Base-by-base conservation (phyloP, 1,140 invertebrate genomes). In the Apis dorsata region DNA sequence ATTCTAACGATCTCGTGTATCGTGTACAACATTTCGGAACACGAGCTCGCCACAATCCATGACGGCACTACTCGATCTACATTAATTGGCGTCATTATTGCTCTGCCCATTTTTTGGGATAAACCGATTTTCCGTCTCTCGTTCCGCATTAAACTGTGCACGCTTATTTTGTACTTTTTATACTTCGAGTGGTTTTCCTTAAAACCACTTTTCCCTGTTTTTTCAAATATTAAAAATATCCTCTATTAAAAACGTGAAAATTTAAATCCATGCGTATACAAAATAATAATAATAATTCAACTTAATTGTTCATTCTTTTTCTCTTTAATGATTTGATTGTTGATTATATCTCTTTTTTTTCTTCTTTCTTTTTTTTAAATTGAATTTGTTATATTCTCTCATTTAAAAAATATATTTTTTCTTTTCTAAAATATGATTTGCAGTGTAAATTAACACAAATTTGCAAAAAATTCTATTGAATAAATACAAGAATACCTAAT, bases 81-180 rank as follows among this genome's bases (percentile, higher is more conserved):
- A 55, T 68, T 79, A 78, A 83, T 83, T 83, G 75, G 81, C 81
- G 55, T 79, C 81, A 79, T 82, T 82, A 77, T 34, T 49, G 80
- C 44, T 24, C 55, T 60, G 55, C n/a, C 63, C 73, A 82, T 79
- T 83, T 83, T 83, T 71, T 57, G 49, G 34, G 15, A 59, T 79
- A 71, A 63, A 72, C 51, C 34, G 81, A 53, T 78, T 83, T 66
- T n/a, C 28, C 59, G n/a, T 55, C 59, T 59, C 59, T 49, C 51
- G 34, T 51, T 51, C 19, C 10, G 34, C 51, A 49, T 79, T 70
- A 68, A 9, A n/a, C 24, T 12, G 8, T 53, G 17, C 57, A 51
- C 55, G 34, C 53, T 66, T 51, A 17, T 55, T 57, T 66, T 57
- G 49, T 21, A 57, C 34, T 75, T 71, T 51, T 80, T 53, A 49